Evolutionary conservation across 2,888 invertebrate genomes (phyloP), one percentile per base, ranked within the genome.

Genomic region (Coelinius sp.): DNA sequence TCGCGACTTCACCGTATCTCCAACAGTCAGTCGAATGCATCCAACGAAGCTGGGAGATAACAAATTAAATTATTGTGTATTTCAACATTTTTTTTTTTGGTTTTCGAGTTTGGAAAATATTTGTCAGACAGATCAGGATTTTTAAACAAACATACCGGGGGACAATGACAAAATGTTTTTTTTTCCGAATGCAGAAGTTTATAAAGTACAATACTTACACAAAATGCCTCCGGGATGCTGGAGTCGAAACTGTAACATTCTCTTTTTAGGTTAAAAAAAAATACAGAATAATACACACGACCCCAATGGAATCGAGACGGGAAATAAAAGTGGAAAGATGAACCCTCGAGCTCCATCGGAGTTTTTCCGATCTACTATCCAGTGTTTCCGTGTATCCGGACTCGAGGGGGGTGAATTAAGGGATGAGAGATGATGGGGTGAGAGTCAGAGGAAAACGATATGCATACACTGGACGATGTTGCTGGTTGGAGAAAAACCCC

Each of bases 1-100:
- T 80, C 78, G 76, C 79, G 67, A 46, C 67, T 70, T 71, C 67
- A 17, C 59, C 59, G 66, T 68, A 63, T 63, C 44, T 63, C 12
- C 62, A 24, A 35, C 38, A 41, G 35, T 63, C 62, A 38, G 38
- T 20, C 38, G 8, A 31, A 56, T 56, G 31, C 25, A 53, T 53
- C 24, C 25, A 49, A 14, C 46, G 20, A 17, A 14, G 46, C 17
- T 49, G 46, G 8, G 8, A 20, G 46, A 49, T 49, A 49, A 49
- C 46, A 14, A 49, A 49, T 49, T 49, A 17, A 49, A 49, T 49
- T 49, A 17, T 49, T 49, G 14, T 14, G 46, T 14, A 49, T 49
- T 49, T 49, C 20, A 49, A 17, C 4, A 49, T 17, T 4, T 20
- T 6, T 8, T 27, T 56, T 27, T 27, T 10, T 4, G 10, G 8